These are phyloP conservation scores for Gastrophryne carolinensis DNA, from an alignment of 2,797 vertebrate species.

Conservation along the genomic window DNA sequence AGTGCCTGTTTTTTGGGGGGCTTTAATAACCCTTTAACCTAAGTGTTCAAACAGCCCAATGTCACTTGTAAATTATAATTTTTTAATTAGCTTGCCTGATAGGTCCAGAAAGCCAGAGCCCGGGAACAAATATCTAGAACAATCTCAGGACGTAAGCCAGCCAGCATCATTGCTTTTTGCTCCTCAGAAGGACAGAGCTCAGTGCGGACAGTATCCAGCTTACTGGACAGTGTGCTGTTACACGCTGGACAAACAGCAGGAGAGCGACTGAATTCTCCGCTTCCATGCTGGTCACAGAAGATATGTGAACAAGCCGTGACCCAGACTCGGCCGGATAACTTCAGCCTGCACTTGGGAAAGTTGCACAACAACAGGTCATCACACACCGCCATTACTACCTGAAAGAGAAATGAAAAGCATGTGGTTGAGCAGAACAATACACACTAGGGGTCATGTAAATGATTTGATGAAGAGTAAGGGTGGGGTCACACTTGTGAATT, in stretches of 20 bases:
- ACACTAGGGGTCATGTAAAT: too few species aligned
- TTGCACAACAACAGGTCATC: constrained; percentile 86
- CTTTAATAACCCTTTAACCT: too few species aligned
- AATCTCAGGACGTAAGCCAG: constrained; percentile 80
- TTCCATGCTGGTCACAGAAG: constrained; percentile 88
- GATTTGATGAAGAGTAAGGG: too few species aligned
- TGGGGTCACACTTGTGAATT: too few species aligned
- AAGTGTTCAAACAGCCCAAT: too few species aligned
- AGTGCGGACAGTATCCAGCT: constrained; percentile 84
- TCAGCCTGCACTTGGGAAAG: constrained; percentile 80
- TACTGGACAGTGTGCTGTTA: constrained; percentile 81
- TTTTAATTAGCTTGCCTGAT: constrained; percentile 72
- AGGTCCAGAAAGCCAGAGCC: constrained; percentile 87
- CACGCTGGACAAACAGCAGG: constrained; percentile 85
- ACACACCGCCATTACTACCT: constrained; percentile 63
- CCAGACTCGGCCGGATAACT: constrained; percentile 82
- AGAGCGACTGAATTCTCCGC: constrained; percentile 80
- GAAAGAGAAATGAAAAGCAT: too few species aligned
- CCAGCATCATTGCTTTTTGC: constrained; percentile 87
- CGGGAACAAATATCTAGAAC: constrained; percentile 83
- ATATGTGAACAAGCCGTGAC: constrained; percentile 87
- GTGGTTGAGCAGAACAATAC: too few species aligned
- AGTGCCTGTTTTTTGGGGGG: too few species aligned
- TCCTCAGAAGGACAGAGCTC: constrained; percentile 84
- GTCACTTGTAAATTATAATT: neutral